These are phyloP conservation scores for Halyomorpha halys DNA, from an alignment of 1,140 invertebrate species.

Conservation along the genomic window DNA sequence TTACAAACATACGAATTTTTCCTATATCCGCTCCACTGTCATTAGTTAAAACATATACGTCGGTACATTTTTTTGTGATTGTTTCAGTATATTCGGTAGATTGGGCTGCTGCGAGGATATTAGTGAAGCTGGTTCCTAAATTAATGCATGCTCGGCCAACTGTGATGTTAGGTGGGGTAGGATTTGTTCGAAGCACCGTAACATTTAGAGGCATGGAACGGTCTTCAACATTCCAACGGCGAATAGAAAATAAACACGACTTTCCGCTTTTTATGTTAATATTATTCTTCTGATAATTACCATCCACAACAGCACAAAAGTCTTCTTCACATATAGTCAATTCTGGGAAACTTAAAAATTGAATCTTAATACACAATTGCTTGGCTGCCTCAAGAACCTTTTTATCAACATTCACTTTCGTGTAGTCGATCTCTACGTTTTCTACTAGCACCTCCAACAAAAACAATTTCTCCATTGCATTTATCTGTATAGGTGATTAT, in stretches of 20 bases:
- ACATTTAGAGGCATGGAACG: background rate
- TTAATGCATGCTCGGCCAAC: constrained; percentile 36
- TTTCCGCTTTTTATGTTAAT: constrained; percentile 38
- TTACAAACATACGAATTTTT: constrained; percentile 43
- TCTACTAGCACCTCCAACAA: constrained; percentile 7
- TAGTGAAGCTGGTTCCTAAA: constrained; percentile 35
- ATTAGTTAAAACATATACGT: constrained; percentile 43
- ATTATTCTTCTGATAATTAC: constrained; percentile 28
- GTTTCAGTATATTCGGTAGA: constrained; percentile 28
- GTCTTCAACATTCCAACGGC: constrained; percentile 20
- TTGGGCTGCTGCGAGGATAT: constrained; percentile 15
- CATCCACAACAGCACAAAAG: constrained; percentile 31
- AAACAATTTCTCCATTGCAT: background rate
- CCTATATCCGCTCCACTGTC: constrained; percentile 40
- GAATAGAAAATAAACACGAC: constrained; percentile 39
- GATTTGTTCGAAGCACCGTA: background rate
- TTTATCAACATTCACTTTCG: constrained; percentile 5
- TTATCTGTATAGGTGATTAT: too few species aligned
- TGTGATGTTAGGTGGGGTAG: constrained; percentile 27
- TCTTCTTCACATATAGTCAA: constrained; percentile 35
- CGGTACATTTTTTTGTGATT: constrained; percentile 42
- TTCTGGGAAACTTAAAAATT: constrained; percentile 36
- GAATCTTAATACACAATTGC: constrained; percentile 23
- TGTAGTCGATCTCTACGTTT: constrained; percentile 3
- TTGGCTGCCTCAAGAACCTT: constrained; percentile 7